A percentile compares a stretch with the other conserved stretches of the same genome.
These are phyloP conservation scores for Glyphotaelius pellucidus DNA, from an alignment of 2,888 invertebrate species.

Conservation along the genomic window DNA sequence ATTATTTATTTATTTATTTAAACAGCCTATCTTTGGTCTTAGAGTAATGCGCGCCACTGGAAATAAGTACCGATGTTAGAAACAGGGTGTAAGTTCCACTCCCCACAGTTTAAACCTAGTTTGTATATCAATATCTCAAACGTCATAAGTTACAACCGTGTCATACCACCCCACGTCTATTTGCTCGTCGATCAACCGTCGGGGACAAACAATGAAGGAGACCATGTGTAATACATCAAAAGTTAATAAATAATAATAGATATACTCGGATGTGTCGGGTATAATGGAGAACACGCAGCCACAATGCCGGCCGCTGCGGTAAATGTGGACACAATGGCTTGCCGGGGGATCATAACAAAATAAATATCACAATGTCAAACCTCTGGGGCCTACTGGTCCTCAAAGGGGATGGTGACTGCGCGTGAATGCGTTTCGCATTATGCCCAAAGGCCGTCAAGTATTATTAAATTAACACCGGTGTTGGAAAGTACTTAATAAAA, in stretches of 20 bases:
- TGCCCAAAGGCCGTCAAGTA: conserved; percentile 12
- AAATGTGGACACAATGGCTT: conserved; percentile 41
- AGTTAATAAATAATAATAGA: conserved; percentile 54
- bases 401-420: conserved; percentile 25
- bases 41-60: too few relatives aligned
- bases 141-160: neutral
- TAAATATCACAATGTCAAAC: conserved; percentile 53
- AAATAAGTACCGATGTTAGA: too few relatives aligned
- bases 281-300: conserved; percentile 39
- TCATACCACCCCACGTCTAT: neutral
- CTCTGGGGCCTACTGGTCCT: conserved; percentile 17
- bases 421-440: conserved; percentile 29
- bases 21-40: too few relatives aligned
- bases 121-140: neutral
- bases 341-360: conserved; percentile 50
- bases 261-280: conserved; percentile 45
- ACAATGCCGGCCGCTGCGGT: conserved; percentile 30
- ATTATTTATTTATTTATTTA: too few relatives aligned
- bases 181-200: conserved; percentile 50
- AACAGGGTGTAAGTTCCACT: neutral
- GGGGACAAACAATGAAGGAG: conserved; percentile 27
- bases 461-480: conserved; percentile 3
- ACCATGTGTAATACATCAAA: conserved; percentile 42
- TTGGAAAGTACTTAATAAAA: neutral
- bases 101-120: neutral